Evolutionary conservation across 1,140 invertebrate species (phyloP), one percentile per base, ranked within the genome.

Genomic region (Drosophila pandora): DNA sequence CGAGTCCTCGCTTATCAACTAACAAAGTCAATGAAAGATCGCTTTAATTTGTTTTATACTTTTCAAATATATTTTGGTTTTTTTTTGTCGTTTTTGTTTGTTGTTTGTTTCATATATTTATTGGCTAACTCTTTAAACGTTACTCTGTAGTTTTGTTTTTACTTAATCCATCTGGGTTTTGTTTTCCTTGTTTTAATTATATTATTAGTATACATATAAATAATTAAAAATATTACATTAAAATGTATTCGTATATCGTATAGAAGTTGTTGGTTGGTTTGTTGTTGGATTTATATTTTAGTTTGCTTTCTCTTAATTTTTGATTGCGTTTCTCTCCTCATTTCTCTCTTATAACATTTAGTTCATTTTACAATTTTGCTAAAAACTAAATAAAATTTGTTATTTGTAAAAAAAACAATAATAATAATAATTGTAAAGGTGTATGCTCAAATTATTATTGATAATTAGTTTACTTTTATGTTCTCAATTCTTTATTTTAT

Each of bases 141-240:
- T 88, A 88, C 83, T 88, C 83, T 85, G 75, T 83, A 90, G 71
- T 84, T 89, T 45, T 85, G 85, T 75, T 89, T 81, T 77, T 47
- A 47, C 67, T 68, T 78, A 75, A 56, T 88, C 69, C 77, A 61
- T 73, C 53, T 75, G 32, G 58, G 68, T 76, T 79, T 82, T 50
- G 75, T 74, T 72, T 63, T 80, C 83, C 70, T 72, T 61, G 48
- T 58, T 87, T 83, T 90, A 79, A 90, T 90, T 81, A 82, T 82
- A 90, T 84, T 88, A 85, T 90, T 91, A 91, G 90, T 91, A 90
- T 91, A 91, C 90, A 91, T 91, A 91, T 90, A 91, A 91, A 90
- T 91, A 91, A 88, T 91, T 90, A 90, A 91, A 91, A 91, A 91
- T 91, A 90, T 90, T 91, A 90, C 89, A 90, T 91, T 90, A 88